These are phyloP conservation scores for Xenopus laevis DNA, from an alignment of 2,113 vertebrate genomes.

Conservation along the genomic window DNA sequence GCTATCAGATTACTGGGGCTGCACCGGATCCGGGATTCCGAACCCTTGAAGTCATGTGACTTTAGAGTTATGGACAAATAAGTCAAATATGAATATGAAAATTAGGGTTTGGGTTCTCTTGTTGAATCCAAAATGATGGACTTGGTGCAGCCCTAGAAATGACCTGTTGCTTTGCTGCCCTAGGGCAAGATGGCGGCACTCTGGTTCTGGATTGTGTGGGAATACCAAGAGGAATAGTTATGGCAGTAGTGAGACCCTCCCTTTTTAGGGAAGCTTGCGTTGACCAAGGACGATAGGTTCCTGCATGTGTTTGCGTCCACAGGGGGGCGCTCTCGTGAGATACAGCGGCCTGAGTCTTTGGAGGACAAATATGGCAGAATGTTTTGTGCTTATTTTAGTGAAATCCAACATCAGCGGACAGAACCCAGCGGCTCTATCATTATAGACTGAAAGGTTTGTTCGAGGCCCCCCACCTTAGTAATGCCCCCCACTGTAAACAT, in stretches of 20 bases:
- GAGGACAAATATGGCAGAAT: conserved; percentile 14
- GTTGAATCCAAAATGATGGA: too few species aligned
- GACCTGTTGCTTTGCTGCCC: too few species aligned
- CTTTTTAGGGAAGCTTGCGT: neutral
- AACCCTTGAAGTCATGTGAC: too few species aligned
- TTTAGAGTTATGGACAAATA: too few species aligned
- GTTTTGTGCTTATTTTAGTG: conserved; percentile 19
- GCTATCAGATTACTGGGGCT: neutral
- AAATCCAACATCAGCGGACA: conserved; percentile 54
- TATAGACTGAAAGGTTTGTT: conserved; percentile 17
- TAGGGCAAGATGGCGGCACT: neutral
- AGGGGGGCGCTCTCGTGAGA: neutral
- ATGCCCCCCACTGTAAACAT: conserved; percentile 58
- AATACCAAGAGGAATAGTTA: neutral
- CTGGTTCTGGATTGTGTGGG: neutral
- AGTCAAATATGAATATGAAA: too few species aligned
- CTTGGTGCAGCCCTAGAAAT: too few species aligned
- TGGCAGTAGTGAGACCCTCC: neutral
- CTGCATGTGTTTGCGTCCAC: too few species aligned
- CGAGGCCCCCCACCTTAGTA: conserved; percentile 24
- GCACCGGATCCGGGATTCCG: too few species aligned
- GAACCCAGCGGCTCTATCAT: conserved; percentile 13
- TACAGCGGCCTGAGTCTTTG: conserved; percentile 18
- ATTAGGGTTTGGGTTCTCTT: too few species aligned
- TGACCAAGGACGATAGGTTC: too few species aligned